Evolutionary conservation across 2,113 vertebrate genomes (phyloP).

Genomic region (Hucho hucho): DNA sequence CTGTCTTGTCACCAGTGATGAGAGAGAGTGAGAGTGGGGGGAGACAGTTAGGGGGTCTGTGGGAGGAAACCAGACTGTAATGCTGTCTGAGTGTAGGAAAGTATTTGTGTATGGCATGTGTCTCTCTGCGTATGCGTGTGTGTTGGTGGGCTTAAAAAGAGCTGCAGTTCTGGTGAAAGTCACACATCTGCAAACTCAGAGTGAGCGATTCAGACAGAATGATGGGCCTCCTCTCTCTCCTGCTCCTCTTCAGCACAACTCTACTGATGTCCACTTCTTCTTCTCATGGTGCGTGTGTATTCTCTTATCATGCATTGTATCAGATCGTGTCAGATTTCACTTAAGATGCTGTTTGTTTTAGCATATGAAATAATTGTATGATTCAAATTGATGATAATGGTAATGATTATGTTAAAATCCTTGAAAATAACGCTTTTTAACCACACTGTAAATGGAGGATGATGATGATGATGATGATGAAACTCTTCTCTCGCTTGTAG

Average conservation of each 20-base stretch:
- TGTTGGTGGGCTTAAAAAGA: constrained; percentile 26
- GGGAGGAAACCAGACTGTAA: constrained; percentile 39
- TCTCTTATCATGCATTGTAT: neutral
- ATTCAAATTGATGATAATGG: neutral
- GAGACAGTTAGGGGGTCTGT: constrained; percentile 5
- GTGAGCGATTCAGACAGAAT: constrained; percentile 25
- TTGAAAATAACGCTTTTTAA: too few relatives aligned
- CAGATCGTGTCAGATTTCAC: neutral
- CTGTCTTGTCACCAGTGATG: neutral
- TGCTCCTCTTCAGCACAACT: constrained; percentile 20
- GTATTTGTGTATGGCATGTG: neutral
- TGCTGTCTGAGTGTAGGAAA: neutral
- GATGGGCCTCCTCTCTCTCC: constrained; percentile 21
- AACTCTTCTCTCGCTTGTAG: constrained; percentile 18
- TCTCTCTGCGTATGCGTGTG: neutral
- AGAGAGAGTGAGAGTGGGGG: neutral
- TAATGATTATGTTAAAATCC: neutral
- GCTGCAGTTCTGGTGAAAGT: neutral
- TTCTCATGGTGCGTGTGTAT: constrained; percentile 43
- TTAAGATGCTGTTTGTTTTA: neutral
- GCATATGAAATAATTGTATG: too few relatives aligned
- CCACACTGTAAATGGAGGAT: too few relatives aligned
- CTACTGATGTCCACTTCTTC: constrained; percentile 25
- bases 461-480: neutral
- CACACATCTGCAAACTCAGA: neutral